Evolutionary conservation across 2,113 vertebrate species (phyloP), one percentile per base, ranked within the genome.

Genomic region (Larimichthys crocea): DNA sequence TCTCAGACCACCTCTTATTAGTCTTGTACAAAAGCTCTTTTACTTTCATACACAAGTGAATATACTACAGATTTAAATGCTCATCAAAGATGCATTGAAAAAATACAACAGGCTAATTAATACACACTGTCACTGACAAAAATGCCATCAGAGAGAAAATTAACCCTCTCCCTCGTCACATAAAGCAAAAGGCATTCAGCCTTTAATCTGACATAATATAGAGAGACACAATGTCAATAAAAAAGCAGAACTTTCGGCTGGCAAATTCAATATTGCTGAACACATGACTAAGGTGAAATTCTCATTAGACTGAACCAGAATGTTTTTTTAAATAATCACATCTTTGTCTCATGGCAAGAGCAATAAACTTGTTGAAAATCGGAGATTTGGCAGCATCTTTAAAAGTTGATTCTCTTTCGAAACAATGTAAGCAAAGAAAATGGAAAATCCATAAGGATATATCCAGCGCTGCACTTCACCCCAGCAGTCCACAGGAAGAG

Each of bases 391-490:
- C 29, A 55, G 53, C 64, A 46, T 76, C 49, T 88, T 75, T 73
- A 69, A 71, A 87, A 86, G 65, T 48, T 35, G 73, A 85, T 91
- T 87, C 57, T 55, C 40, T 88, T 86, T 89, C 19, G n/a, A 87
- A 88, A 84, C 46, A 68, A 59, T 46, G 22, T 55, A 64, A 29
- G 67, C 8, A 26, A 81, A 60, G 73, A 74, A 85, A 92, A 80
- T n/a, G 17, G n/a, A 76, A 89, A 91, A 76, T 84, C 80, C 86
- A 74, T 19, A 60, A 74, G 87, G 35, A 72, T 49, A 71, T 76
- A 76, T 69, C 42, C 55, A 19, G 72, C 5, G 4, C 64, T 53
- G 69, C 76, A 70, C 60, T 71, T 68, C 70, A 35, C 56, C 42
- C 71, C 72, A 5, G 10, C 77, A 60, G 72, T 64, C 74, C 83